phyloP scores from a whole-genome alignment of 2,888 invertebrate species.

The Apodemia zela region DNA sequence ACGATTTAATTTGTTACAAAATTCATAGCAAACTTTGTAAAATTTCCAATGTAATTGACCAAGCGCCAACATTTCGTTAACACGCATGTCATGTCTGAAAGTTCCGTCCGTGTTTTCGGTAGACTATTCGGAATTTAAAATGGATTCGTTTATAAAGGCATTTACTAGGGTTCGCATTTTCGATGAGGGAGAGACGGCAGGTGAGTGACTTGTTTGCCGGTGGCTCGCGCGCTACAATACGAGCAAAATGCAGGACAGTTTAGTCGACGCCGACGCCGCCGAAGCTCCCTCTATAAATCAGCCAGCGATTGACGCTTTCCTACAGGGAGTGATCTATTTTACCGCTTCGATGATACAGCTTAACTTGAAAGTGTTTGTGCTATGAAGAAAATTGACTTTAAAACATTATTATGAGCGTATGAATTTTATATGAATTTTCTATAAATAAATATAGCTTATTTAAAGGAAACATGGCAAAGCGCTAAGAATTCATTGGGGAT shows the following conservation, averaged over 20 bases:
- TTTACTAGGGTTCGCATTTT: slow-evolving; percentile 72
- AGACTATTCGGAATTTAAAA: slow-evolving; percentile 73
- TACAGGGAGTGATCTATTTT: slow-evolving; percentile 79
- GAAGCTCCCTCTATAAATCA: slow-evolving; percentile 74
- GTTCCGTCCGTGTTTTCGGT: slow-evolving; percentile 69
- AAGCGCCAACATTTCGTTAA: slow-evolving; percentile 67
- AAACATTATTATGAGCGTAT: slow-evolving; percentile 8
- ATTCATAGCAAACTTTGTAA: slow-evolving; percentile 48
- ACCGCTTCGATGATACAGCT: slow-evolving; percentile 68
- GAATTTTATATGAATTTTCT: background rate
- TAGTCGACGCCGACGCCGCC: slow-evolving; percentile 65
- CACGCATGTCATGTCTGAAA: slow-evolving; percentile 74
- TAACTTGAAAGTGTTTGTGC: slow-evolving; percentile 56
- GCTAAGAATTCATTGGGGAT: background rate
- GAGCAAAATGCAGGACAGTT: slow-evolving; percentile 73
- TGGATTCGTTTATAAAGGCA: slow-evolving; percentile 75
- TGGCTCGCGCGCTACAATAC: slow-evolving; percentile 53
- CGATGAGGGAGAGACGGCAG: slow-evolving; percentile 70
- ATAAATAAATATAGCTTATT: slow-evolving; percentile 2
- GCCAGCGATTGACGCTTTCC: slow-evolving; percentile 75
- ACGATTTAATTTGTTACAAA: slow-evolving; percentile 52
- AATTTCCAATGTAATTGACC: slow-evolving; percentile 62
- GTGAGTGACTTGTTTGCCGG: slow-evolving; percentile 79
- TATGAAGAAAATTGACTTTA: slow-evolving; percentile 32
- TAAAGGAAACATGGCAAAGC: background rate